Base-by-base conservation (phyloP, 1,140 invertebrate genomes). In the Tenebrio molitor region DNA sequence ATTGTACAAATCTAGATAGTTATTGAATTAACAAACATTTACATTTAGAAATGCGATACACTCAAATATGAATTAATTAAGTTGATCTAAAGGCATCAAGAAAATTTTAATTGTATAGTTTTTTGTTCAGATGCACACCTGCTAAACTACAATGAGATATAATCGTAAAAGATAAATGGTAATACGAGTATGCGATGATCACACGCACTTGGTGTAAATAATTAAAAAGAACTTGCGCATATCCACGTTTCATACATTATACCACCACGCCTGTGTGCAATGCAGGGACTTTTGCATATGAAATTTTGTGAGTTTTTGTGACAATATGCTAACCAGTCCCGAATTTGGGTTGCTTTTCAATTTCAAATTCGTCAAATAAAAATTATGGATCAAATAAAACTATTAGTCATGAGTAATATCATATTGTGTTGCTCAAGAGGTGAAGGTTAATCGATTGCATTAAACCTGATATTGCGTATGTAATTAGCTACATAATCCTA, bases 371-470 rank as follows among this genome's bases (percentile, higher is more conserved):
- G n/a, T 29, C 36, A 39, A 7, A 3, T 7, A 39, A 12, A 7
- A 7, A 12, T 39, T 7, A 39, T 39, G 36, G 2, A 39, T 12
- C 12, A 7, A 7, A 2, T n/a, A 39, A 7, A 39, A 12, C 5
- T 12, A 39, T 7, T 39, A 39, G n/a, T n/a, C n/a, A 39, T 12
- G n/a, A 2, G 36, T 8, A 7, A 39, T 2, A n/a, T n/a, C n/a
- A n/a, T n/a, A 33, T 33, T 25, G 15, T 19, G 17, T 50, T 58
- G 17, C 3, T 17, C 5, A 50, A 50, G 12, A 58, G 50, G 50
- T 58, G 50, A 58, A 58, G 50, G 50, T 58, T 58, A 58, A 58
- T 58, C 50, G 50, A 58, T 58, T 58, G 12, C n/a, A 29, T 58
- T 58, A 12, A 29, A 58, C 14, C 10, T 58, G 10, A 58, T 14